Evolutionary conservation across 1,140 invertebrate genomes (phyloP).

Genomic region (Formica exsecta): DNA sequence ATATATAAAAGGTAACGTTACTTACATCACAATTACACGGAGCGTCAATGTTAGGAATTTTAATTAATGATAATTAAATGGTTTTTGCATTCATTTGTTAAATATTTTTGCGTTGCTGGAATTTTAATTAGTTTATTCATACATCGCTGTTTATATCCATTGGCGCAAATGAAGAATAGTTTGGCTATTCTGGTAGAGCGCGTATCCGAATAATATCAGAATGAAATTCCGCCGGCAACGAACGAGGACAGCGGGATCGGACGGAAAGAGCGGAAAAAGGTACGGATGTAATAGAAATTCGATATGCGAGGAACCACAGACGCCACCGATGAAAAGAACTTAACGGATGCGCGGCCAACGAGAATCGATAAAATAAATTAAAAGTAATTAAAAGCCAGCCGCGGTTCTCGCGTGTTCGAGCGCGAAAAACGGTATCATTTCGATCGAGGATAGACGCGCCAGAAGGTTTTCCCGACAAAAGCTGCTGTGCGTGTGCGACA

Average conservation of each 20-base stretch:
- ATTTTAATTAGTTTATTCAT: slow-evolving; percentile 17
- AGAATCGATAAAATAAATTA: slow-evolving; percentile 61
- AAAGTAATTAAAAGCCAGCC: slow-evolving; percentile 57
- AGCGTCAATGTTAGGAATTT: neutral
- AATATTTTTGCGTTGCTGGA: neutral
- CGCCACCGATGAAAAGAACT: slow-evolving; percentile 21
- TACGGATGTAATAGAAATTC: slow-evolving; percentile 58
- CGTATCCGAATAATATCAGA: slow-evolving; percentile 24
- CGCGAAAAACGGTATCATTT: slow-evolving; percentile 48
- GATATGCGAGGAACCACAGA: slow-evolving; percentile 52
- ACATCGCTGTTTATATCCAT: neutral
- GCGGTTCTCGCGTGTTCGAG: neutral
- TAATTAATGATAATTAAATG: neutral
- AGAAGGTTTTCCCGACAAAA: slow-evolving; percentile 2
- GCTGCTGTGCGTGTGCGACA: neutral
- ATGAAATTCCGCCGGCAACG: slow-evolving; percentile 26
- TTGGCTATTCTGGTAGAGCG: neutral
- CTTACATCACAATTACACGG: neutral
- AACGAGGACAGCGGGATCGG: neutral
- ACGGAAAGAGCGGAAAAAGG: neutral
- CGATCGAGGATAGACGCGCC: neutral
- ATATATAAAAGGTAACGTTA: neutral
- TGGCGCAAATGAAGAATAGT: slow-evolving; percentile 14
- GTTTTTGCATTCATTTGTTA: slow-evolving; percentile 5
- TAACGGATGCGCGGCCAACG: neutral